A percentile compares a stretch with the other conserved stretches of the same genome.
phyloP scores from a whole-genome alignment of 53 echinoderm and acorn worm genomes.

The Astropecten irregularis region DNA sequence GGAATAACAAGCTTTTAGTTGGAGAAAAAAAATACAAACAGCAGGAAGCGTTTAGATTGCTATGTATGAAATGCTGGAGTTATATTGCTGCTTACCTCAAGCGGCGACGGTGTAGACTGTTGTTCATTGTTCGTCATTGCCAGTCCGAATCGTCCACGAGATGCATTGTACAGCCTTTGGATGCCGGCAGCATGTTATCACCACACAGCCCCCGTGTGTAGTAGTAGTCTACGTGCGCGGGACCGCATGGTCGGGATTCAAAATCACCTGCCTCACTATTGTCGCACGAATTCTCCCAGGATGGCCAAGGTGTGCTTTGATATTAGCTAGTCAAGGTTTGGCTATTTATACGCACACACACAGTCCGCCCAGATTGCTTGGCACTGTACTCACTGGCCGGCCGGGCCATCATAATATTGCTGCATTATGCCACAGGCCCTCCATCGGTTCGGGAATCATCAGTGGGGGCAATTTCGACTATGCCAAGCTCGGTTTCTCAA shows the following conservation, averaged over 20 bases:
- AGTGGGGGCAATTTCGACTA: background rate
- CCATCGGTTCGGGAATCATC: too few species aligned
- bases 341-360: too few species aligned
- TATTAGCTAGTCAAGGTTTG: too few species aligned
- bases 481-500: constrained; percentile 28
- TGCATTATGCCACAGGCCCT: constrained; percentile 24
- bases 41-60: background rate
- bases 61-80: too few species aligned
- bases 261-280: constrained; percentile 25
- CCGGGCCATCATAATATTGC: too few species aligned
- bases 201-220: background rate
- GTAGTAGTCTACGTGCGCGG: background rate
- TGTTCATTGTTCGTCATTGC: constrained; percentile 47
- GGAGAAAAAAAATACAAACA: too few species aligned
- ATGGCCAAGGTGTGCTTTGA: background rate
- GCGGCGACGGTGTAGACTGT: constrained; percentile 5
- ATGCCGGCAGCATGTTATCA: background rate
- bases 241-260: background rate
- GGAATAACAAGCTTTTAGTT: constrained; percentile 1
- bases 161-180: background rate
- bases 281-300: background rate
- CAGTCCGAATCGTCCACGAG: too few species aligned
- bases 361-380: too few species aligned
- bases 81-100: constrained; percentile 36
- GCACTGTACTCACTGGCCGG: too few species aligned